These are phyloP conservation scores for Burhinus bistriatus DNA, from an alignment of 2,113 vertebrate species.

Conservation along the genomic window DNA sequence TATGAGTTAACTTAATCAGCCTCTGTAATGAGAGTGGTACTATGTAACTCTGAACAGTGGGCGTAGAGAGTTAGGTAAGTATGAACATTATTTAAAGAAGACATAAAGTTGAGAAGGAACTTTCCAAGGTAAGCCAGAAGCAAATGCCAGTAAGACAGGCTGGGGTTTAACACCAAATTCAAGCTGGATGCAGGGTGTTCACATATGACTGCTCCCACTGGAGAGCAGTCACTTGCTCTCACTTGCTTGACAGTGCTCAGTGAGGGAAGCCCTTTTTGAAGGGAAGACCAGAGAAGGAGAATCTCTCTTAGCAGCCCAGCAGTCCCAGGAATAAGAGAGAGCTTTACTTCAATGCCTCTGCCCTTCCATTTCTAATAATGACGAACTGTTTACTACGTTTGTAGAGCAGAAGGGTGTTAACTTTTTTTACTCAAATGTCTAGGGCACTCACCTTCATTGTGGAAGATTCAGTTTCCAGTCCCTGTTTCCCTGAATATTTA, in stretches of 20 bases:
- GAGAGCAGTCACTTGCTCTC: too few relatives aligned
- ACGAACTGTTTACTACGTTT: not conserved
- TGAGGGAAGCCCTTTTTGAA: not conserved
- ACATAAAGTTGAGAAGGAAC: not conserved
- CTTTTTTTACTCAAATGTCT: not conserved
- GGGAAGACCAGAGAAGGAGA: not conserved
- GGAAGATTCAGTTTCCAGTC: not conserved
- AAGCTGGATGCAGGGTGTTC: not conserved
- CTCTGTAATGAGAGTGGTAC: not conserved
- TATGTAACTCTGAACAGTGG: not conserved
- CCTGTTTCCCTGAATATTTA: conserved; percentile 17
- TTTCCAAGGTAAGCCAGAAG: not conserved
- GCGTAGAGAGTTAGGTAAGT: not conserved
- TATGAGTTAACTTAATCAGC: not conserved
- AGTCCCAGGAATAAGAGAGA: not conserved
- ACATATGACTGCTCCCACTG: not conserved
- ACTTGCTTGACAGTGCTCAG: not conserved
- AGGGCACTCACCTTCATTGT: not conserved
- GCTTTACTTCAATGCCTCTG: not conserved
- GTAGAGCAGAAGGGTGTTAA: not conserved
- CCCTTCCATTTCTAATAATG: not conserved
- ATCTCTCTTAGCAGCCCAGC: not conserved
- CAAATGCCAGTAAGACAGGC: not conserved
- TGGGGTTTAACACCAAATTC: not conserved
- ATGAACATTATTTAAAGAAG: not conserved